Evolutionary conservation across 1,140 invertebrate species (phyloP), one percentile per base, ranked within the genome.

Genomic region (Melitaea cinxia): DNA sequence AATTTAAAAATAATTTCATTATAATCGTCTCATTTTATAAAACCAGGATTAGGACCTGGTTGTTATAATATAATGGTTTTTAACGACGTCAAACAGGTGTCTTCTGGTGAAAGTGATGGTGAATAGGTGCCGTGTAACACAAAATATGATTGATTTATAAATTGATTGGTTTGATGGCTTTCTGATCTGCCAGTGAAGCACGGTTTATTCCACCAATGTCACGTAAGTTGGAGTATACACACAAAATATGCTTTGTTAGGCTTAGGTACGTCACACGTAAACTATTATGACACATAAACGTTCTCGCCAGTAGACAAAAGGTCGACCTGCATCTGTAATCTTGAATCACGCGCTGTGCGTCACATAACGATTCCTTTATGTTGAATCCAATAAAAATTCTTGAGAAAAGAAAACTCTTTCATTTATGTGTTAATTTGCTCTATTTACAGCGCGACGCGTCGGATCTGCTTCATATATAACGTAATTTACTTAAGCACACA

Each of bases 1-100:
- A 2, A 0, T 39, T 9, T 39, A 1, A 39, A 39, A 39, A 39
- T 35, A n/a, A 7, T 39, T 15, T 39, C 12, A 15, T 0, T 2
- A 1, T 14, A 39, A 39, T 2, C 14, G n/a, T 4, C 35, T 39
- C 30, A 33, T 1, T 39, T 4, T 26, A 59, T 28, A 33, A 57
- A 57, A 65, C 54, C 54, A 57, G 76, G 74, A 82, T 78, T 69
- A 76, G 76, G 75, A 80, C 78, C 75, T 73, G 70, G 73, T 67
- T 47, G 68, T 66, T 66, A 70, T 79, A 77, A 80, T 75, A 79
- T 75, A 80, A 80, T 76, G 75, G 74, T 76, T 74, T 76, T 75
- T 74, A 77, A 70, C 66, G 70, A 75, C 65, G 52, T 50, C 49
- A 62, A 73, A 73, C 77, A 77, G 76, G 77, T 82, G 77, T 72